Conservation (phyloP, 2,113 vertebrate species). For the Planiliza haematocheilus region DNA sequence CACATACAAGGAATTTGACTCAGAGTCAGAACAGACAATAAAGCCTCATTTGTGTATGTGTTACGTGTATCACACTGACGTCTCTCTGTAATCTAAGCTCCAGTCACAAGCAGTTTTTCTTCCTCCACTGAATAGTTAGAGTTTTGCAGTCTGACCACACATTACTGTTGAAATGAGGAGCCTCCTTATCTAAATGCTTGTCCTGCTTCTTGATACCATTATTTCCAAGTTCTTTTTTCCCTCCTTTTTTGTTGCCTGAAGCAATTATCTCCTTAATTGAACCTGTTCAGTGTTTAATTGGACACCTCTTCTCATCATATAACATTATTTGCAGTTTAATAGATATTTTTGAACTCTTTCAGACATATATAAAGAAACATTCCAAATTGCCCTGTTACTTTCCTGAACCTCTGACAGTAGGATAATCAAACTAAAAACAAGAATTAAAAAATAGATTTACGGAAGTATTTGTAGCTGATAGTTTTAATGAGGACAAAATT, state of each 20-base stretch:
- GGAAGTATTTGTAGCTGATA: slow-evolving; percentile 19
- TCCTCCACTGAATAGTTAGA: slow-evolving; percentile 24
- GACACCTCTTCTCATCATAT: slow-evolving; percentile 66
- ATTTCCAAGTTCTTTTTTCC: slow-evolving; percentile 49
- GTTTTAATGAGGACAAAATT: slow-evolving; percentile 52
- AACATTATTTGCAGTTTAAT: slow-evolving; percentile 69
- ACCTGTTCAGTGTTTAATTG: slow-evolving; percentile 74
- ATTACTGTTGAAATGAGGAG: slow-evolving; percentile 51
- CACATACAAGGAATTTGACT: no score
- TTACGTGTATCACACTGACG: not conserved
- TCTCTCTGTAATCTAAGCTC: not conserved
- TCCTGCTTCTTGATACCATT: slow-evolving; percentile 41
- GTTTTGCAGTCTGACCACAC: slow-evolving; percentile 47
- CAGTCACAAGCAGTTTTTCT: slow-evolving; percentile 16
- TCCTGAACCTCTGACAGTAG: slow-evolving; percentile 20
- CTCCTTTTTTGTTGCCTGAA: slow-evolving; percentile 52
- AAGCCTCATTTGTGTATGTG: not conserved
- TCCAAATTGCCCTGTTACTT: slow-evolving; percentile 20
- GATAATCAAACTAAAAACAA: slow-evolving; percentile 36
- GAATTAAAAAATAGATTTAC: slow-evolving; percentile 13
- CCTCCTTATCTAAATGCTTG: slow-evolving; percentile 59
- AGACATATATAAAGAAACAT: slow-evolving; percentile 37
- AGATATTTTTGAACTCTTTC: slow-evolving; percentile 66
- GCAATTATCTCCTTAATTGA: slow-evolving; percentile 77
- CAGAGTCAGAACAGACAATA: not conserved